Conservation (phyloP, 2,797 vertebrate species). For the Hemitrygon akajei region DNA sequence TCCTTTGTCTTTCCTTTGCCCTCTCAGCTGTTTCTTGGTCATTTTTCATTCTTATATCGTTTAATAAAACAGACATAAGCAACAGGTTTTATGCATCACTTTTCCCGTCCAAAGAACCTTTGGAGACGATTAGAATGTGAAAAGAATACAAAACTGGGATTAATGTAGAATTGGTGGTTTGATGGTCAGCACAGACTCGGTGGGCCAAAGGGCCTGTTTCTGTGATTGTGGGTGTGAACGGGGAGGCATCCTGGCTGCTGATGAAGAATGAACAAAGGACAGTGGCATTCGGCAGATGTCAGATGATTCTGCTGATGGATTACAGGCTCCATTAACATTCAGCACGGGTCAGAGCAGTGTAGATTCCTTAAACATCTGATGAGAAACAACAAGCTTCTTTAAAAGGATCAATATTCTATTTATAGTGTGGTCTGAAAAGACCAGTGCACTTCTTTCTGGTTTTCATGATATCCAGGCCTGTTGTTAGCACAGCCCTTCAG, state of each 20-base stretch:
- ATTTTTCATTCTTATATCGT: no score
- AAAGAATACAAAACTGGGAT: no score
- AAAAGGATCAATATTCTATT: conserved; percentile 34
- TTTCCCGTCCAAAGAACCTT: no score
- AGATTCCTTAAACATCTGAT: not conserved
- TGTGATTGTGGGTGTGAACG: no score
- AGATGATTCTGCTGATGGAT: not conserved
- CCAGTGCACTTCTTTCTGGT: not conserved
- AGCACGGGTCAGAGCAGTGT: not conserved
- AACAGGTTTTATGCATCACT: no score
- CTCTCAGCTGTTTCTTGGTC: no score
- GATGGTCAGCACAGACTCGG: no score
- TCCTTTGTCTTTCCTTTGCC: no score
- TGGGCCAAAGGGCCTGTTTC: no score
- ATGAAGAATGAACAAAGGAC: not conserved
- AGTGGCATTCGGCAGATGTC: not conserved
- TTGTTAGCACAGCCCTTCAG: not conserved
- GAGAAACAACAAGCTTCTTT: conserved; percentile 12
- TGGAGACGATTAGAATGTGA: no score
- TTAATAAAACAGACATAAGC: no score
- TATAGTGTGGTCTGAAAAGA: not conserved
- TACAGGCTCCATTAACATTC: conserved; percentile 26
- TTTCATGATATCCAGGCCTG: not conserved
- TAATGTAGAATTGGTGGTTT: no score
- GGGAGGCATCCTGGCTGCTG: not conserved